Conservation (phyloP, 1,140 invertebrate species). For the Aricia agestis region DNA sequence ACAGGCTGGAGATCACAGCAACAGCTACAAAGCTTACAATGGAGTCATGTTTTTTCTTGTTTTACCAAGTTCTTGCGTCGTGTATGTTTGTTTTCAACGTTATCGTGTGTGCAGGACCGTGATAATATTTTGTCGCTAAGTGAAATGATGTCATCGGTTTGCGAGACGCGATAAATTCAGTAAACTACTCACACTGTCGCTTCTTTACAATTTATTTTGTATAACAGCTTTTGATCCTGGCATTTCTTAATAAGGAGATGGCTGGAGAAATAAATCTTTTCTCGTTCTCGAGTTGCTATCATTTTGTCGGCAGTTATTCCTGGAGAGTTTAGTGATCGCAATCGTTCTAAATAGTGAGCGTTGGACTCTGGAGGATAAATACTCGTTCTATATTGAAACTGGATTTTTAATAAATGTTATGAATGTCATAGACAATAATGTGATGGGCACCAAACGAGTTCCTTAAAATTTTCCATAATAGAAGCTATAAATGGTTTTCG, state of each 20-base stretch:
- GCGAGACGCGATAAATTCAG: background rate
- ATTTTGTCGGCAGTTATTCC: background rate
- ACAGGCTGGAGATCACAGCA: background rate
- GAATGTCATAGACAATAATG: too few species aligned
- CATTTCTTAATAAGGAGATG: slow-evolving; percentile 12
- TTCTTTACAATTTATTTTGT: slow-evolving; percentile 6
- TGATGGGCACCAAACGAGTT: too few species aligned
- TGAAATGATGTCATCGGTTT: slow-evolving; percentile 13
- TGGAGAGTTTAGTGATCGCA: background rate
- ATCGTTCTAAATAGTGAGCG: too few species aligned
- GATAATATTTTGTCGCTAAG: slow-evolving; percentile 15
- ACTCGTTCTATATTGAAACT: too few species aligned
- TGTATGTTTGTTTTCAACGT: slow-evolving; percentile 4
- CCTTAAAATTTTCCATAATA: too few species aligned
- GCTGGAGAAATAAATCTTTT: background rate
- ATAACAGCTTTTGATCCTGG: background rate
- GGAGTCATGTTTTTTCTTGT: background rate
- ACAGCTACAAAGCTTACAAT: too few species aligned
- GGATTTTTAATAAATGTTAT: too few species aligned
- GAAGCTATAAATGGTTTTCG: background rate
- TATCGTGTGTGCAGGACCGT: slow-evolving; percentile 9
- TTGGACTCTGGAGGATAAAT: too few species aligned
- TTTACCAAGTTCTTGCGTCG: background rate
- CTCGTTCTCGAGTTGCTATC: background rate
- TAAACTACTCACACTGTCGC: background rate